Evolutionary conservation across 1,140 invertebrate species (phyloP).

Genomic region (Pygmarrhopalites habei): DNA sequence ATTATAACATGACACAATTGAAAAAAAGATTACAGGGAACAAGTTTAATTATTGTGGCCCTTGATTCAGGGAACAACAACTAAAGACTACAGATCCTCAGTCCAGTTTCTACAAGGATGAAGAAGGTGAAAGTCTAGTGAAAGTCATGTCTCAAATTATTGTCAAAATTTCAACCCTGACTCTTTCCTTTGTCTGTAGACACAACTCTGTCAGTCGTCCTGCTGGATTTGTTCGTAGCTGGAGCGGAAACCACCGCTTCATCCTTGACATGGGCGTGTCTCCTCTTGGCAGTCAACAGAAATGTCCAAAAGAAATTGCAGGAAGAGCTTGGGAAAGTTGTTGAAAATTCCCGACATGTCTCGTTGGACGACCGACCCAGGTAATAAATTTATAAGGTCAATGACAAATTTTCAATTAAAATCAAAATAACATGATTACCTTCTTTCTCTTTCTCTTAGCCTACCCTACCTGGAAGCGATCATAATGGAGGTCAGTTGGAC

Average conservation of each 20-base stretch:
- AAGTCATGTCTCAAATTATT: too few species aligned
- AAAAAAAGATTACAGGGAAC: too few species aligned
- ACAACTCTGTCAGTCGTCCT: background rate
- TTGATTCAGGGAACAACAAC: too few species aligned
- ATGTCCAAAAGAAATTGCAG: conserved; percentile 15
- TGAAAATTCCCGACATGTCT: conserved; percentile 11
- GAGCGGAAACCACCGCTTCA: conserved; percentile 17
- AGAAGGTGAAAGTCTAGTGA: too few species aligned
- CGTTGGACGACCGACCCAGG: conserved; percentile 7
- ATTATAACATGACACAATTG: too few species aligned
- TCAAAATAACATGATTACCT: too few species aligned
- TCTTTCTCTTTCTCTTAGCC: too few species aligned
- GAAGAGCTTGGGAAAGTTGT: conserved; percentile 18
- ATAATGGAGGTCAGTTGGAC: too few species aligned
- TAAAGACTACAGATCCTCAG: too few species aligned
- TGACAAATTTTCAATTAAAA: conserved; percentile 3
- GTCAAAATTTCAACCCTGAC: background rate
- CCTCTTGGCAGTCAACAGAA: background rate
- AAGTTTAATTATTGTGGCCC: too few species aligned
- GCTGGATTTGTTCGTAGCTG: conserved; percentile 22
- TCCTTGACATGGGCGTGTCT: conserved; percentile 13
- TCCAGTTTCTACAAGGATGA: too few species aligned
- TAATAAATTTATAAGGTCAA: background rate
- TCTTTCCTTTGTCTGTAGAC: background rate
- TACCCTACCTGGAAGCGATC: too few species aligned